Evolutionary conservation across 2,113 vertebrate genomes (phyloP), one percentile per base, ranked within the genome.

Genomic region (Empidonax traillii): DNA sequence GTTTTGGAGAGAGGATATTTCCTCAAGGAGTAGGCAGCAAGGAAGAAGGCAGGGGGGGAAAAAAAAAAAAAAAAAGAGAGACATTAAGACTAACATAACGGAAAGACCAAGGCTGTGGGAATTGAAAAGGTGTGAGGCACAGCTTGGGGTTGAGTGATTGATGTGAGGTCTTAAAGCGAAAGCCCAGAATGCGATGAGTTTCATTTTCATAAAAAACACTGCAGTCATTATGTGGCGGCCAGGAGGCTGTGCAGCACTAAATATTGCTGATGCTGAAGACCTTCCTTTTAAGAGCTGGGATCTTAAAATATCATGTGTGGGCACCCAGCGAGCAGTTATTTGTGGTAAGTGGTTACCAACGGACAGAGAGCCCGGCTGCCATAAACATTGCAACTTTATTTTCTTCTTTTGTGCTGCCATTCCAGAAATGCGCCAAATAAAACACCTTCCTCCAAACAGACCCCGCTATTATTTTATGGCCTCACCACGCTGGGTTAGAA

Each of bases 141-240:
- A 0, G 71, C 68, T 93, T 78, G 85, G 79, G 93, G 85, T 31
- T 89, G 83, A 89, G 80, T 89, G 94, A 96, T 89, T 93, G 93
- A 97, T 95, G 79, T 14, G 89, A 97, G 73, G 87, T 67, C 95
- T 92, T 92, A 87, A 71, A 97, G 81, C 75, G 94, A 92, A 44
- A 95, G 75, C 93, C 84, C 95, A 90, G 88, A 94, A 58, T 33
- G 75, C 2, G 85, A 95, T 82, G 94, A 89, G 88, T 90, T 97
- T 85, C 93, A 93, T 93, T 94, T 97, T 96, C 94, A 93, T 88
- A 66, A 81, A 94, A 92, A 95, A 96, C 92, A 96, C 53, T 92
- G 77, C 81, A 91, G 69, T 49, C 95, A 84, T 94, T 96, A 89
- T 96, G 84, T 55, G 91, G 91, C 79, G 81, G 88, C 88, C 91